Evolutionary conservation across 2,113 vertebrate genomes (phyloP).

Genomic region (Shinisaurus crocodilurus): DNA sequence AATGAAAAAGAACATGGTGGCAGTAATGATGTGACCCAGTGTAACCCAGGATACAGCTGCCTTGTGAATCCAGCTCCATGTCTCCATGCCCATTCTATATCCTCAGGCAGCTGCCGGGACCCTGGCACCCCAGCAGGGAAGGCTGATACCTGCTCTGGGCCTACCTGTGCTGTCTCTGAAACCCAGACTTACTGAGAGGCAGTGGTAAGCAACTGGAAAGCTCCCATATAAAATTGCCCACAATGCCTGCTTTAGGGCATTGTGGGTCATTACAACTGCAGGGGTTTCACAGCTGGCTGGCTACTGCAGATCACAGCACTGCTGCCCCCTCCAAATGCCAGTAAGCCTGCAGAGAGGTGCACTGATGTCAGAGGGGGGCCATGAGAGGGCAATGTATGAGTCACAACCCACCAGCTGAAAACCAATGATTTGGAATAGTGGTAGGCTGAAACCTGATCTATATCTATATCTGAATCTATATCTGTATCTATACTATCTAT

Average conservation of each 20-base stretch:
- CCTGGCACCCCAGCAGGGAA: neutral
- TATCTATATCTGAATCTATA: too few relatives aligned
- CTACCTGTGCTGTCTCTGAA: too few relatives aligned
- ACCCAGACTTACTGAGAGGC: too few relatives aligned
- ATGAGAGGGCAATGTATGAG: neutral
- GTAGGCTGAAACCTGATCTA: neutral
- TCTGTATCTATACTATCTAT: too few relatives aligned
- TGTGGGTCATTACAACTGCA: neutral
- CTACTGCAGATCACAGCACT: neutral
- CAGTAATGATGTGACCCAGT: neutral
- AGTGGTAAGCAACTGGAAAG: neutral
- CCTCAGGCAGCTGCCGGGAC: neutral
- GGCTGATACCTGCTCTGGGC: too few relatives aligned
- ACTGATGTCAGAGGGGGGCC: neutral
- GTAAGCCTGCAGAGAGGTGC: neutral
- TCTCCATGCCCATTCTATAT: neutral
- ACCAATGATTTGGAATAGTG: too few relatives aligned
- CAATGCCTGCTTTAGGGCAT: neutral
- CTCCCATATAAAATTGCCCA: neutral
- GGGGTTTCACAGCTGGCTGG: neutral
- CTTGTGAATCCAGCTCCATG: neutral
- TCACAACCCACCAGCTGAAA: neutral
- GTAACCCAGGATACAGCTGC: neutral
- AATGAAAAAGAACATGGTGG: neutral
- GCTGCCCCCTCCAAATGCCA: neutral